Base-by-base conservation (phyloP, 2,888 invertebrate genomes). In the Rosalia funebris region DNA sequence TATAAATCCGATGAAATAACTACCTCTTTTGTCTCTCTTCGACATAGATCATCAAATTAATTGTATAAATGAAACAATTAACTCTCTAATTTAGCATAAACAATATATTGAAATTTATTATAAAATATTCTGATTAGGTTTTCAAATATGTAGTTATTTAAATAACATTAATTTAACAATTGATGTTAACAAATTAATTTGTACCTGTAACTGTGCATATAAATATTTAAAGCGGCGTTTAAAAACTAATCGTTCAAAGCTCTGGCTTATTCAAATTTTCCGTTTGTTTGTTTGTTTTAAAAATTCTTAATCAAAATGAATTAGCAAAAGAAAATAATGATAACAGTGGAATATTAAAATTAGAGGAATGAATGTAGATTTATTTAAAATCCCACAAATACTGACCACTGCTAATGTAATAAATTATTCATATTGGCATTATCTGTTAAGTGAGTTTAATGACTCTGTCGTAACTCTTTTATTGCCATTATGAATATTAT, bases 21-120 rank as follows among this genome's bases (percentile, higher is more conserved):
- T n/a, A n/a, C n/a, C n/a, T n/a, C n/a, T n/a, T 34, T 34, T 34
- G 12, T 34, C 36, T 34, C 2, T 34, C 41, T 16, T 12, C 41
- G 41, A 41, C 46, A 46, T 25, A 17, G 46, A 11, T 25, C 50
- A 36, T 50, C 57, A 57, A 48, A 57, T 57, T 48, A 57, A 16
- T 44, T 50, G 34, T 50, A 48, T 50, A 57, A 48, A 50, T 55
- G 50, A 60, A 57, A 59, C 62, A 57, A 63, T 64, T 66, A 69
- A 65, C 59, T 57, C 56, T 47, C 65, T 70, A 70, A 68, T 67
- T 65, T 60, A 68, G 62, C 66, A 65, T 65, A 66, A 66, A 70
- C 66, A 68, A 68, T 66, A 61, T 70, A 68, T 70, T 63, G 64
- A 70, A 68, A 69, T 70, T 66, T 70, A 70, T 70, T 70, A 64